Evolutionary conservation across 2,888 invertebrate species (phyloP).

Genomic region (Rhodophaea formosa): DNA sequence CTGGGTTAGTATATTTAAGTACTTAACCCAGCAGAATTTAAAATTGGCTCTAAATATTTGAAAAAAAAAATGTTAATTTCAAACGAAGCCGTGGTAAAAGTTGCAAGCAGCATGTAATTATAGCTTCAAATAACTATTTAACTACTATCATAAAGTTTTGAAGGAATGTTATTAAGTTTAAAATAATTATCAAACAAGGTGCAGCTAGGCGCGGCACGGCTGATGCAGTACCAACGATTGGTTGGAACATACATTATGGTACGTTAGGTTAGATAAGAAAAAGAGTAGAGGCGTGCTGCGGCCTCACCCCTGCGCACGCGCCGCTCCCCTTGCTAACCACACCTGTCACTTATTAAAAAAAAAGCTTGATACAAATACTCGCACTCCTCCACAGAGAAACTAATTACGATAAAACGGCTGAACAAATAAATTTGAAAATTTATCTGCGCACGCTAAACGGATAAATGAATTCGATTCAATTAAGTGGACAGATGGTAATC

Average conservation of each 20-base stretch:
- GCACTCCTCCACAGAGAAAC: neutral
- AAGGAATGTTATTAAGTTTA: neutral
- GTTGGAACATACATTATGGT: constrained; percentile 7
- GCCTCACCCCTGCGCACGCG: constrained; percentile 37
- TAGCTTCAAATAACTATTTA: neutral
- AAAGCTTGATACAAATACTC: neutral
- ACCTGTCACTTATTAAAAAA: constrained; percentile 45
- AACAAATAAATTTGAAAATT: constrained; percentile 1
- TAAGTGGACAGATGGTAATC: neutral
- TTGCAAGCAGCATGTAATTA: neutral
- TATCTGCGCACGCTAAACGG: constrained; percentile 4
- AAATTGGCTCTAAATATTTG: neutral
- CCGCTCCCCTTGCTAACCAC: constrained; percentile 36
- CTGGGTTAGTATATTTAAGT: too few relatives aligned
- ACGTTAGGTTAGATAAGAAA: constrained; percentile 12
- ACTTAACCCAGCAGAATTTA: too few relatives aligned
- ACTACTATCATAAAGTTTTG: constrained; percentile 7
- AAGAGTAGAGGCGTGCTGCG: constrained; percentile 3
- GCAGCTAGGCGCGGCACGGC: constrained; percentile 5
- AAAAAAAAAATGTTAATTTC: neutral
- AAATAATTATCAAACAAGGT: constrained; percentile 12
- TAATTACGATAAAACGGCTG: constrained; percentile 10
- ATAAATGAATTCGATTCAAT: constrained; percentile 11
- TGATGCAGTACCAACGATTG: neutral
- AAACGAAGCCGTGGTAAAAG: neutral